Evolutionary conservation across 2,113 vertebrate species (phyloP).

Genomic region (Catharus bicknelli): DNA sequence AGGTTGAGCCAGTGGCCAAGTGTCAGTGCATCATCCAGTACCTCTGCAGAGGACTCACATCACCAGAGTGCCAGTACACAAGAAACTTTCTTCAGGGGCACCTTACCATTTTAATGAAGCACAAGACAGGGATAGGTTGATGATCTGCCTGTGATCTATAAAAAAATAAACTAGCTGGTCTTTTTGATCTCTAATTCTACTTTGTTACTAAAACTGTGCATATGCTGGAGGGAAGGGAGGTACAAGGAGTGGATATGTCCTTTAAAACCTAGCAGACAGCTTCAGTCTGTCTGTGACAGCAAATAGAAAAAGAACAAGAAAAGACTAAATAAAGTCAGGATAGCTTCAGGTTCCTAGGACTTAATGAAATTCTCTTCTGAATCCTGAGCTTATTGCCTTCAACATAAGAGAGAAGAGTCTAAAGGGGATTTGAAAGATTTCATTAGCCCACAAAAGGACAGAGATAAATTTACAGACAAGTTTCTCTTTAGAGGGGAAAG

Average conservation of each 20-base stretch:
- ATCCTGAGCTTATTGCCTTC: background rate
- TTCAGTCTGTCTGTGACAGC: background rate
- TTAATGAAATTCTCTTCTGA: constrained; percentile 13
- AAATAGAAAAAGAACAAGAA: background rate
- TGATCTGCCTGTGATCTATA: background rate
- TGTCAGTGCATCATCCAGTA: background rate
- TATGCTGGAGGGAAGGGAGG: background rate
- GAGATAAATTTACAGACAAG: background rate
- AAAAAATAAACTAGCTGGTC: background rate
- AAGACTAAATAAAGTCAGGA: background rate
- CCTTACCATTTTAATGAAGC: background rate
- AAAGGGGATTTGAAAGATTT: constrained; percentile 13
- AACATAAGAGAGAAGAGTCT: background rate
- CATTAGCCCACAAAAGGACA: background rate
- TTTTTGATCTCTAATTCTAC: background rate
- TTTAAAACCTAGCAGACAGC: background rate
- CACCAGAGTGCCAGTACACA: background rate
- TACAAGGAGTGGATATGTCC: background rate
- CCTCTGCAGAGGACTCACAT: background rate
- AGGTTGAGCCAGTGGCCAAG: background rate
- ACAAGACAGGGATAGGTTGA: background rate
- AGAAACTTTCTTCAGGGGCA: background rate
- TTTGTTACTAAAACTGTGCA: background rate
- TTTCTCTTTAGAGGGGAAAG: background rate
- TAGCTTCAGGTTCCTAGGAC: background rate